A percentile compares a stretch with the other conserved stretches of the same genome.
Evolutionary conservation across 2,888 invertebrate genomes (phyloP).

Genomic region (Amiota minor): DNA sequence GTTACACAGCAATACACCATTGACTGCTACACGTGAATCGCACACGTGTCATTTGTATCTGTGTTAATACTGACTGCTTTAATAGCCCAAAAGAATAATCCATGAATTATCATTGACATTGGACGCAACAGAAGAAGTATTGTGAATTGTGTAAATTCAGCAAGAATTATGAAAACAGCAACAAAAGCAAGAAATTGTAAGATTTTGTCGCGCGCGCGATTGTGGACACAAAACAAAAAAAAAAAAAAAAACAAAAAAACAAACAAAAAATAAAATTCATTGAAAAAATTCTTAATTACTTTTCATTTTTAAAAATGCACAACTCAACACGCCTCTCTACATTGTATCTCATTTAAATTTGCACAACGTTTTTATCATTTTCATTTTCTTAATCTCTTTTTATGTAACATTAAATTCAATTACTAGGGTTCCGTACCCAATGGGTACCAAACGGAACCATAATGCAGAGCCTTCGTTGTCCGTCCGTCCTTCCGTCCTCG

Average conservation of each 20-base stretch:
- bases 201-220: conserved; percentile 21
- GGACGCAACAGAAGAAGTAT: conserved; percentile 33
- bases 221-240: conserved; percentile 39
- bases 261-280: conserved; percentile 7
- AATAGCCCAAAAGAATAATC: neutral
- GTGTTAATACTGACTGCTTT: too few species aligned
- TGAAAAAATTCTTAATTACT: conserved; percentile 43
- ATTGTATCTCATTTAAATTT: neutral
- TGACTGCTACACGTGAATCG: neutral
- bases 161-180: neutral
- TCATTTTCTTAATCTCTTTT: neutral
- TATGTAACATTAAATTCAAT: neutral
- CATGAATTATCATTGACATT: conserved; percentile 48
- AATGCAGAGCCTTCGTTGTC: too few species aligned
- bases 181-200: neutral
- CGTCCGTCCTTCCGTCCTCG: too few species aligned
- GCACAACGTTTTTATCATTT: neutral
- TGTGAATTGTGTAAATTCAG: neutral
- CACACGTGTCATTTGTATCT: neutral
- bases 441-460: too few species aligned
- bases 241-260: neutral
- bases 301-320: neutral
- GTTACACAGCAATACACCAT: too few species aligned
- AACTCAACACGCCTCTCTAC: neutral
- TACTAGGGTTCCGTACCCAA: too few species aligned